Percentiles rank a stretch among this genome's conserved stretches.
phyloP scores from a whole-genome alignment of 2,888 invertebrate species.

The Napeogenes inachia region DNA sequence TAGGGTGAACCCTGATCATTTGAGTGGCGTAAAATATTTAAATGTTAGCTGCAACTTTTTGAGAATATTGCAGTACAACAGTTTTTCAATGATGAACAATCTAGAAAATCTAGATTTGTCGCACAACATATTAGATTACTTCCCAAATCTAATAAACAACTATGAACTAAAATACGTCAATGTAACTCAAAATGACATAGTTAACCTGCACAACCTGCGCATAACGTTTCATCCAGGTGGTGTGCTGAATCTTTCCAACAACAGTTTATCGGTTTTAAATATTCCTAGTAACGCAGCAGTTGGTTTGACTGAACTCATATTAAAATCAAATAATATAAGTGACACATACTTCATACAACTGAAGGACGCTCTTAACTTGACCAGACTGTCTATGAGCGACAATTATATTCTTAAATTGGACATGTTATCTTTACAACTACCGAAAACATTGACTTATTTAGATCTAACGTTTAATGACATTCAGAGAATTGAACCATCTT shows the following conservation, averaged over 20 bases:
- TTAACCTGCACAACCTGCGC: constrained; percentile 43
- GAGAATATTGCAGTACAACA: constrained; percentile 45
- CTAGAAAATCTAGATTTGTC: constrained; percentile 66
- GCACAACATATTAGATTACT: constrained; percentile 47
- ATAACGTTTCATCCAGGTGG: constrained; percentile 62
- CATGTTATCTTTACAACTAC: constrained; percentile 48
- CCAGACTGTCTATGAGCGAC: constrained; percentile 48
- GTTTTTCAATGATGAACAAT: constrained; percentile 53
- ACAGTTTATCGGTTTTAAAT: constrained; percentile 46
- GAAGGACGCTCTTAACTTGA: constrained; percentile 46
- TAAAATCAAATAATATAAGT: constrained; percentile 56
- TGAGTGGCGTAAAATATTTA: constrained; percentile 49
- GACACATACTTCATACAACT: constrained; percentile 48
- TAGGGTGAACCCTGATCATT: constrained; percentile 48
- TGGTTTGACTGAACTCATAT: constrained; percentile 44
- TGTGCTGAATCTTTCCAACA: constrained; percentile 60
- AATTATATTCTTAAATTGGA: constrained; percentile 51
- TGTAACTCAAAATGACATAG: constrained; percentile 54
- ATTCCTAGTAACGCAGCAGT: constrained; percentile 52
- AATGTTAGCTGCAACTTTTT: constrained; percentile 60
- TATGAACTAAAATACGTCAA: constrained; percentile 54
- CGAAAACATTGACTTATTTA: constrained; percentile 42
- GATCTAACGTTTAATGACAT: constrained; percentile 57
- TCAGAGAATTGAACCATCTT: constrained; percentile 46
- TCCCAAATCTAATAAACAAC: constrained; percentile 52